Conservation (phyloP, 2,888 invertebrate genomes). For the Drosophila setosimentum region DNA sequence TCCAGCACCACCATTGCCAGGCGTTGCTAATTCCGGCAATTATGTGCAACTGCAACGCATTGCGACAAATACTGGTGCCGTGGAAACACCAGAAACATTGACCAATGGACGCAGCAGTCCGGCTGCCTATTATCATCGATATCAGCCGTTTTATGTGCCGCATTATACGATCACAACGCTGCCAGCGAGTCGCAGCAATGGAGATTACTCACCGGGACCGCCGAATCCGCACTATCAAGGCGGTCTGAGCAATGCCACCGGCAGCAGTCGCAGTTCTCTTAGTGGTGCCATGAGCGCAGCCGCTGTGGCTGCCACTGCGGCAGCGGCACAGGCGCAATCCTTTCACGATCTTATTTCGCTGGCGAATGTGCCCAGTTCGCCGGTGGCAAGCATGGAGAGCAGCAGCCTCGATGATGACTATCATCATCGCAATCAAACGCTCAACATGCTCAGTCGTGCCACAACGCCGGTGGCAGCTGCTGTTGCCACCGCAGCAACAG, state of each 20-base stretch:
- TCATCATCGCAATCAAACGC: conserved; percentile 41
- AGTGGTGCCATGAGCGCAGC: conserved; percentile 72
- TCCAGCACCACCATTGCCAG: not conserved
- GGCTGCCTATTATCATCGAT: conserved; percentile 62
- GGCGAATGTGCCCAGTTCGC: conserved; percentile 53
- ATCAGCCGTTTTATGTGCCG: conserved; percentile 71
- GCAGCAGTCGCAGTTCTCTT: conserved; percentile 73
- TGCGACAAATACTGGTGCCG: conserved; percentile 13
- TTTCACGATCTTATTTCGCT: conserved; percentile 63
- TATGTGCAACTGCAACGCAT: conserved; percentile 31
- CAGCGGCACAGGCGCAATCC: conserved; percentile 66
- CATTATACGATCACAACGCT: conserved; percentile 68
- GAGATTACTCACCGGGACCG: conserved; percentile 42
- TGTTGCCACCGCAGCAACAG: conserved; percentile 36
- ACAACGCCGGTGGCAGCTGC: conserved; percentile 45
- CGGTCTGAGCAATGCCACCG: conserved; percentile 50
- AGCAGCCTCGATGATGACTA: conserved; percentile 42
- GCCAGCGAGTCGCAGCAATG: conserved; percentile 47
- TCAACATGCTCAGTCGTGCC: conserved; percentile 44
- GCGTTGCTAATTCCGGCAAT: conserved; percentile 3
- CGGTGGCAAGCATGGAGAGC: conserved; percentile 37
- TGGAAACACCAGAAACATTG: conserved; percentile 12
- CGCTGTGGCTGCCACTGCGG: conserved; percentile 68
- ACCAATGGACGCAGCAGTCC: conserved; percentile 59
- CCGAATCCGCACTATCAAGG: conserved; percentile 69